phyloP scores from a whole-genome alignment of 2,797 vertebrate species.

The Loriculus beryllinus region DNA sequence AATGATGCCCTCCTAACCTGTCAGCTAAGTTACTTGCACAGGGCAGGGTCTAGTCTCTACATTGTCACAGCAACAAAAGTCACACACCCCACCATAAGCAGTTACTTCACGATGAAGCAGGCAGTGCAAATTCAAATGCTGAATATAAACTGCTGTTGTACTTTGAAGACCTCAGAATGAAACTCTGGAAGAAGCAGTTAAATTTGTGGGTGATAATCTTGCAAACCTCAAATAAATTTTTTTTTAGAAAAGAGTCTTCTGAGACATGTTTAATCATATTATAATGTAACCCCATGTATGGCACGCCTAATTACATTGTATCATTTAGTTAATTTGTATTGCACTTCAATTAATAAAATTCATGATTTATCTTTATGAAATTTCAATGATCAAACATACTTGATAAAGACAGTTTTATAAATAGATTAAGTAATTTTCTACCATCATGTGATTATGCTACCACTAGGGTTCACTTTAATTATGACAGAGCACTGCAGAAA shows the following conservation, averaged over 20 bases:
- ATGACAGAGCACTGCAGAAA: background rate
- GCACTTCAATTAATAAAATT: constrained; percentile 50
- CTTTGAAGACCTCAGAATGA: background rate
- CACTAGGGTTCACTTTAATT: constrained; percentile 48
- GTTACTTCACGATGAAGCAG: background rate
- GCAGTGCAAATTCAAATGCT: background rate
- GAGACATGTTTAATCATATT: constrained; percentile 51
- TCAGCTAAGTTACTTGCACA: background rate
- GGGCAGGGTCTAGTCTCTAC: background rate
- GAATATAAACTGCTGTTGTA: background rate
- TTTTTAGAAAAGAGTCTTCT: constrained; percentile 10
- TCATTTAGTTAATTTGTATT: constrained; percentile 49
- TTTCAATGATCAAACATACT: constrained; percentile 53
- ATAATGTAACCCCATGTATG: constrained; percentile 8
- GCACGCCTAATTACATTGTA: constrained; percentile 47
- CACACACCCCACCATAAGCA: background rate
- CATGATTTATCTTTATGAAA: constrained; percentile 38
- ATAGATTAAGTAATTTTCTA: constrained; percentile 44
- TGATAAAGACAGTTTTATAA: constrained; percentile 49
- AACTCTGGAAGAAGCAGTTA: background rate
- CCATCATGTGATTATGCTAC: constrained; percentile 36
- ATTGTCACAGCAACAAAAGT: background rate
- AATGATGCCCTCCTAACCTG: background rate
- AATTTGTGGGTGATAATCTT: background rate
- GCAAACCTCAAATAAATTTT: constrained; percentile 25